phyloP scores from a whole-genome alignment of 1,140 invertebrate genomes.

The Subanguina moxae region DNA sequence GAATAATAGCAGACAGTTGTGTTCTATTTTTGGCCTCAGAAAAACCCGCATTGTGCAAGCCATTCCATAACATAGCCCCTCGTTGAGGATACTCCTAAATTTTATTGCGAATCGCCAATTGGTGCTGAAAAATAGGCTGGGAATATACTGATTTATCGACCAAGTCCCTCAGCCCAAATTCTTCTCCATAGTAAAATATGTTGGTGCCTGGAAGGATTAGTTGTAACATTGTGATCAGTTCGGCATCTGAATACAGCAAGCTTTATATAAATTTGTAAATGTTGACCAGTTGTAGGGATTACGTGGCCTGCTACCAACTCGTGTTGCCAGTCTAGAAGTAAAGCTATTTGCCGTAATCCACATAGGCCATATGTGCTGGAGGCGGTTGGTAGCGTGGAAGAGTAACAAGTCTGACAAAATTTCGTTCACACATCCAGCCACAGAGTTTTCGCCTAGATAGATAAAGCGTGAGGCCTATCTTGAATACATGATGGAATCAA shows the following conservation, averaged over 20 bases:
- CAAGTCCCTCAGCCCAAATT: constrained; percentile 23
- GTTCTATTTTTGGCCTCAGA: constrained; percentile 15
- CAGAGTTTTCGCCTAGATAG: neutral
- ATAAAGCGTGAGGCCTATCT: neutral
- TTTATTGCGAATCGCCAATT: neutral
- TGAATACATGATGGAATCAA: neutral
- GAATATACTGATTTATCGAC: neutral
- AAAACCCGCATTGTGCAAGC: constrained; percentile 18
- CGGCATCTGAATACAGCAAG: constrained; percentile 31
- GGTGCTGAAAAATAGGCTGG: neutral
- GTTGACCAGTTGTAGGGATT: no score
- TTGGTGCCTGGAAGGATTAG: constrained; percentile 39
- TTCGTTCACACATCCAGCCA: constrained; percentile 43
- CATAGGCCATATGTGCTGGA: constrained; percentile 30
- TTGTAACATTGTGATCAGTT: constrained; percentile 40
- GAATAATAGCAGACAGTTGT: neutral
- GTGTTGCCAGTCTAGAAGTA: constrained; percentile 32
- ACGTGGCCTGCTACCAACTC: constrained; percentile 17
- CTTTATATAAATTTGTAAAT: no score
- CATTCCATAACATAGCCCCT: constrained; percentile 30
- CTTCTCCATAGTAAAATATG: constrained; percentile 48
- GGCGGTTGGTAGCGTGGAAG: constrained; percentile 20
- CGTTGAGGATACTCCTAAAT: constrained; percentile 29
- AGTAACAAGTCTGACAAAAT: constrained; percentile 35
- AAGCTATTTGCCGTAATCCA: constrained; percentile 38